Evolutionary conservation across 2,113 vertebrate species (phyloP), one percentile per base, ranked within the genome.

Genomic region (Labeo rohita): DNA sequence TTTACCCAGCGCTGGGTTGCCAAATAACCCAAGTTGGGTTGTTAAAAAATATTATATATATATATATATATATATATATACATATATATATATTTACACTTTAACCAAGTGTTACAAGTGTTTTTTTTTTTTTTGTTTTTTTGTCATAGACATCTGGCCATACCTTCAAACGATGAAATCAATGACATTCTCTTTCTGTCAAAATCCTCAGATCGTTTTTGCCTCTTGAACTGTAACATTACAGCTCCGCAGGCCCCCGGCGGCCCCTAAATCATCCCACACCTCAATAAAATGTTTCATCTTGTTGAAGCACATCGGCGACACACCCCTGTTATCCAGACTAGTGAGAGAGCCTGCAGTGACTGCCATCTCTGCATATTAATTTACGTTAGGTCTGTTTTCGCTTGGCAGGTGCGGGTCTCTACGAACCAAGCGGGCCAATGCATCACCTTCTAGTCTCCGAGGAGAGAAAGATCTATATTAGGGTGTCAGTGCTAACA

Each of bases 401-500:
- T 78, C 86, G 80, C 72, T 85, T 73, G 70, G 77, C 76, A 83
- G 84, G 7, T 83, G 66, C 16, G 54, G 80, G 83, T 88, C 85
- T 87, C 79, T 68, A 85, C 80, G 86, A 89, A 88, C 88, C 49
- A 73, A 89, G 12, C 47, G 61, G 85, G 84, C 45, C 85, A 81
- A 90, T 89, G 88, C 87, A 91, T 90, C 88, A 87, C 70, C 89
- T 88, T 78, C 63, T 76, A 76, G 81, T 90, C 91, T 88, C 90
- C 23, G 77, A 81, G 78, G 89, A 63, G 77, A 87, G 86, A 79
- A 87, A 87, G 87, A 90, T 92, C 89, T 85, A 85, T 92, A 87
- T 89, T 74, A 49, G 34, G 86, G 84, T 91, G 93, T 89, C 92
- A 92, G 79, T 74, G 75, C 89, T 88, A 92, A 91, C 92, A 90